Base-by-base conservation (phyloP, 2,797 vertebrate species). In the Spinus olivaceus region DNA sequence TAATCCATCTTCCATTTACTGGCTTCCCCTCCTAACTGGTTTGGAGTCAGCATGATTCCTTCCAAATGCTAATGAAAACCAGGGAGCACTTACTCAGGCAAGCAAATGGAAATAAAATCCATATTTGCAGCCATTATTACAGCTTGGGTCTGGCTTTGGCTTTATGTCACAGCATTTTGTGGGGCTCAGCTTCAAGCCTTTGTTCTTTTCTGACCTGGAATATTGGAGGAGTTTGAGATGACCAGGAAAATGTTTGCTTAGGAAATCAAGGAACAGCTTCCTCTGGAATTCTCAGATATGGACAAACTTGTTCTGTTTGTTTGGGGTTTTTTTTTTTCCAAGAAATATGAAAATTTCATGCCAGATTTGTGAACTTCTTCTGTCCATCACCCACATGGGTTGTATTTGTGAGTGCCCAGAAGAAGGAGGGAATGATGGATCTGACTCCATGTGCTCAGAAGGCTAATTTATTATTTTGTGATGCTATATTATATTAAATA, bases 1-100 rank as follows among this genome's bases (percentile, higher is more conserved):
- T 97, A 96, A 96, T 97, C 95, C 88, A 50, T 9, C n/a, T 60
- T 80, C 57, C 88, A 94, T 92, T 92, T 94, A 53, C 85, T 93
- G 67, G 24, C 77, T 95, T 94, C 86, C 60, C 77, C 27, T 94
- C 87, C 94, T 82, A 73, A 94, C 92, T 16, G 0, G 16, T 72
- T 54, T 73, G 95, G 92, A 94, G 88, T 67, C 13, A 0, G 39
- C 27, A 10, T 63, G 87, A 88, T 90, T 94, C 77, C 89, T 94
- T 92, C 91, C 87, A 94, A 90, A 94, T 44, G 77, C 70, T 92
- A 90, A 88, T 92, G 88, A 85, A 86, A 94, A 69, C 32, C 91
- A 90, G 69, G 64, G 86, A 92, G 67, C 66, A 14, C 24, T 89
- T 44, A 30, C 42, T 69, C 79, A 13, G 81, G 65, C 57, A 37